These are phyloP conservation scores for Craterocephalus amniculus DNA, from an alignment of 2,797 vertebrate genomes.

Conservation along the genomic window DNA sequence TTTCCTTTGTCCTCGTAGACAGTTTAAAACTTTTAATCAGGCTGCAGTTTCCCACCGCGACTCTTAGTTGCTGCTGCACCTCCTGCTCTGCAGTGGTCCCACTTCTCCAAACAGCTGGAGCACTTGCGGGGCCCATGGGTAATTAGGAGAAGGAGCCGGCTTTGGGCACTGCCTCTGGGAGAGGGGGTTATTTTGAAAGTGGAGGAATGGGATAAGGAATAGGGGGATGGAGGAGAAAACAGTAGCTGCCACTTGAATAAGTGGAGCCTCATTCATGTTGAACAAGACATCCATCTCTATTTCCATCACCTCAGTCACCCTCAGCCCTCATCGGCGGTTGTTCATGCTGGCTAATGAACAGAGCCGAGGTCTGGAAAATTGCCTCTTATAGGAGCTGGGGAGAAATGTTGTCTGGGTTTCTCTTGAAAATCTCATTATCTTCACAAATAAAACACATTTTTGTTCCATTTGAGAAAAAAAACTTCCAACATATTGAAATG, in stretches of 20 bases:
- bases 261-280: conserved; percentile 38
- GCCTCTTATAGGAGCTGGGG: conserved; percentile 42
- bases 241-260: conserved; percentile 56
- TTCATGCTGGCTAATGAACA: conserved; percentile 66
- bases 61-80: conserved; percentile 57
- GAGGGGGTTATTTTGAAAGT: conserved; percentile 59
- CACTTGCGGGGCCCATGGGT: conserved; percentile 72
- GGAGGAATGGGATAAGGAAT: conserved; percentile 45
- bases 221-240: conserved; percentile 40
- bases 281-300: conserved; percentile 60
- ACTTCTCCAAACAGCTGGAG: conserved; percentile 81
- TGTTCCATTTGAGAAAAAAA: conserved; percentile 27
- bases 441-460: conserved; percentile 45
- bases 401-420: conserved; percentile 12
- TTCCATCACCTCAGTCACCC: conserved; percentile 44
- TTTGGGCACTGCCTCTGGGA: conserved; percentile 68
- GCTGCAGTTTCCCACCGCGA: conserved; percentile 42
- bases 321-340: conserved; percentile 46
- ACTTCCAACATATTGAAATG: conserved; percentile 13
- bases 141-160: conserved; percentile 79
- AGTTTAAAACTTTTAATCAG: conserved; percentile 77
- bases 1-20: conserved; percentile 56
- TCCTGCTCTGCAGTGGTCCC: conserved; percentile 62
- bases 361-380: conserved; percentile 58
- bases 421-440: conserved; percentile 49